Base-by-base conservation (phyloP, 1,140 invertebrate genomes). In the Drosophila simulans region DNA sequence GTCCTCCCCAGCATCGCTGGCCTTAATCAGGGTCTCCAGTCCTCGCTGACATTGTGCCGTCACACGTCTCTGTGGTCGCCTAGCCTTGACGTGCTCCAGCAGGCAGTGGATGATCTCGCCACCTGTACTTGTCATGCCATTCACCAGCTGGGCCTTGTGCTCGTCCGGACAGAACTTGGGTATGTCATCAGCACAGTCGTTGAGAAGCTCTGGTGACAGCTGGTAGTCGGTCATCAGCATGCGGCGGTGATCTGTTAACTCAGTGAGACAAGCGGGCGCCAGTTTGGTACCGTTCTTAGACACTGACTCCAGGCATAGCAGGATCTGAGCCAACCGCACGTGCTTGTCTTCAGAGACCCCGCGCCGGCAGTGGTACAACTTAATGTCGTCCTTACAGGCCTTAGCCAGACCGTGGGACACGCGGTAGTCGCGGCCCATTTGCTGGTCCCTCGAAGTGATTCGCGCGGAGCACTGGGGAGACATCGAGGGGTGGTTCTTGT, bases 31-130 rank as follows among this genome's bases (percentile, higher is more conserved):
- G 15, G 93, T 92, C 93, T 98, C 96, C 37, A 98, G 91, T 93
- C 94, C 95, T 78, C 95, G 94, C 91, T 95, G 94, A 86, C 97
- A 98, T 31, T 93, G 92, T 12, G 94, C 83, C 15, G 95, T 94
- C 4, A 97, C 94, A 77, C 95, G 93, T 37, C 94, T 93, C 49
- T 94, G 92, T 68, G 94, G 93, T 42, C 93, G 93, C 57, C 93
- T 94, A 63, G 94, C 95, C 75, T 95, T 94, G 4, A 97, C 96
- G 93, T 98, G 96, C 54, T 97, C 96, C 97, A 99, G 98, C 45
- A 99, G 93, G 92, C 98, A 99, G 92, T 99, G 98, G 72, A 99
- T 96, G 0, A 98, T 99, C 88, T 96, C 95, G 0, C 98, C 98
- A 1, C 90, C 78, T 5, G 74, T 65, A 22, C 73, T 62, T 0